Base-by-base conservation (phyloP, 2,797 vertebrate genomes). In the Rhyacichthys aspro region DNA sequence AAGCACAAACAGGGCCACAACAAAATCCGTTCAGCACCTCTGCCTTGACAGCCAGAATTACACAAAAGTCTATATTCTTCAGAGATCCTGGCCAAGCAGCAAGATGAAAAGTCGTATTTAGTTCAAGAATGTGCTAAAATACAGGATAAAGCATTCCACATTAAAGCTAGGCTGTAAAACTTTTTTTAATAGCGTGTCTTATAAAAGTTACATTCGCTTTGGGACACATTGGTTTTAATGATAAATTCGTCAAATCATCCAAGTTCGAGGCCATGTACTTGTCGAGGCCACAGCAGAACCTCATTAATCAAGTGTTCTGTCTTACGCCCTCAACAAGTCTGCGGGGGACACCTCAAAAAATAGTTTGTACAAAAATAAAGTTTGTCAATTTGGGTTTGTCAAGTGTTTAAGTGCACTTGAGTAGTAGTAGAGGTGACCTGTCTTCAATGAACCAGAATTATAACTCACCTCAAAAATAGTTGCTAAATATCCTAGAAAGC, bases 21-120 rank as follows among this genome's bases (percentile, higher is more conserved):
- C 43, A 42, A 37, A 36, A 8, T 65, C 50, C 50, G 41, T 43
- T 16, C 43, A 53, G 49, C 28, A 41, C 45, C 44, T 55, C 11
- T 9, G 34, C 15, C 12, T 61, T 50, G 50, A 44, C 19, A 33
- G 16, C 33, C 38, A 44, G 9, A 45, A 42, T 59, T 45, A 63
- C 37, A 52, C 19, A 32, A 11, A 23, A 49, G 55, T 69, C 55
- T 37, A 55, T 73, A 55, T 15, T 68, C 49, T 47, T 45, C 23
- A 62, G 39, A 43, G 62, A 67, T 72, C 59, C 42, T 52, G 47
- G 36, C 38, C 55, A 55, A 48, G 32, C 8, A 0, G 45, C 54
- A 3, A 36, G 42, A 67, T 67, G 33, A 68, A 69, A 64, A 0
- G 0, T 0, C 9, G 1, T 63, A 23, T 66, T 67, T 45, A 52